Base-by-base conservation (phyloP, 1,140 invertebrate species). In the Diprion similis region DNA sequence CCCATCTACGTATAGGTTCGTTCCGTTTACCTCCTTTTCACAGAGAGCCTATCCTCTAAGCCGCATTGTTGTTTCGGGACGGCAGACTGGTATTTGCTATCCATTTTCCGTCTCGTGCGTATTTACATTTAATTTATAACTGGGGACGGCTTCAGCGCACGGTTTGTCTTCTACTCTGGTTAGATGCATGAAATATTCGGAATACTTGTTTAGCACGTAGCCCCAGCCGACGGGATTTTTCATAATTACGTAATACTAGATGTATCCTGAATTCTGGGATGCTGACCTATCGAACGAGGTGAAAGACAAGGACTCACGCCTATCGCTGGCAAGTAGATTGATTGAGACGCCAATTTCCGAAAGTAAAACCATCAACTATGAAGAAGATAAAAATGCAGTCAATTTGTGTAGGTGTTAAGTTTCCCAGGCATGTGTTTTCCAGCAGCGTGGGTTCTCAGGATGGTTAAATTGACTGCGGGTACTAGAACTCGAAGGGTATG, bases 121-220 rank as follows among this genome's bases (percentile, higher is more conserved):
- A 78, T 78, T 78, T 78, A 78, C 76, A 75, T 78, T 78, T 73
- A 78, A 77, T 78, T 78, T 77, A 77, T 75, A 75, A 69, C 76
- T 59, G 64, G 59, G 65, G 65, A 68, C 72, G 59, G 73, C 71
- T 66, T 64, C 75, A 46, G 47, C 74, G 70, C 71, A 70, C 46
- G 59, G 59, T 59, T 59, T 59, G 51, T 59, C 51, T 59, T 59
- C 51, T 13, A 59, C 51, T 59, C 11, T 59, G 51, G 51, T 59
- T 17, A 15, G 51, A 59, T 59, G 51, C 51, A 59, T 59, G 51
- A 59, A 59, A 59, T 59, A 59, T 59, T 59, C 51, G 51, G 8
- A 8, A 37, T 59, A 59, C 11, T 59, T 59, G 51, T 59, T 59
- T 59, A 8, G 51, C 11, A 59, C 11, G 8, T 59, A 8, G 51